Conservation (phyloP, 2,888 invertebrate genomes). For the Cephus pulcher region DNA sequence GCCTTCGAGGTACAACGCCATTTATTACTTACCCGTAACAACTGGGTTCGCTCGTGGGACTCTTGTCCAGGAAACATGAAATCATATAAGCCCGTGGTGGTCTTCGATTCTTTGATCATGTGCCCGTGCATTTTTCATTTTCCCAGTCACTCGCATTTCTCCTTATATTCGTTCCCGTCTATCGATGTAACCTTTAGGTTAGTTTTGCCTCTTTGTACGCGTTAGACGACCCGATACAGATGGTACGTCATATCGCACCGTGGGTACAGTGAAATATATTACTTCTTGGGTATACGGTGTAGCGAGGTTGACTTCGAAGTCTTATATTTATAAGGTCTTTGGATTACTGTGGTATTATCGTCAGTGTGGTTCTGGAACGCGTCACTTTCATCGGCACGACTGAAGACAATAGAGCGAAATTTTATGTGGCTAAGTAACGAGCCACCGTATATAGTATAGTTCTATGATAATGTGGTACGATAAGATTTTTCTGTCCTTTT, state of each 20-base stretch:
- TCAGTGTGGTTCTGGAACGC: background rate
- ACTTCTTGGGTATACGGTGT: background rate
- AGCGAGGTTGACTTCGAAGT: background rate
- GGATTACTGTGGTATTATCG: background rate
- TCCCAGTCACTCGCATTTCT: background rate
- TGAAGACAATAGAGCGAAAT: slow-evolving; percentile 19
- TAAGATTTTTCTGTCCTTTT: slow-evolving; percentile 26
- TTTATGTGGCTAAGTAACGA: background rate
- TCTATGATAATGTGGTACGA: background rate
- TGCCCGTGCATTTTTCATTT: background rate
- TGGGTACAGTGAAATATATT: background rate
- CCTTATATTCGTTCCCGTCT: background rate
- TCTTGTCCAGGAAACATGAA: slow-evolving; percentile 34
- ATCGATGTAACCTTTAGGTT: background rate
- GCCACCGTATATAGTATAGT: background rate
- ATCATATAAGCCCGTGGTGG: slow-evolving; percentile 21
- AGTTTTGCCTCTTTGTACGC: background rate
- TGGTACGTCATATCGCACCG: background rate
- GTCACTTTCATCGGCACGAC: background rate
- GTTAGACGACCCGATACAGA: background rate
- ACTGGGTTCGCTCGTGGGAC: slow-evolving; percentile 17
- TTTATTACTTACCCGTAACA: slow-evolving; percentile 39
- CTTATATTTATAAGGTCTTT: background rate
- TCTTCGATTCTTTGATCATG: slow-evolving; percentile 7
- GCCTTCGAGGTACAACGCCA: slow-evolving; percentile 36